A percentile compares a stretch with the other conserved stretches of the same genome.
Evolutionary conservation across 2,888 invertebrate species (phyloP).

Genomic region (Entomobrya proxima): DNA sequence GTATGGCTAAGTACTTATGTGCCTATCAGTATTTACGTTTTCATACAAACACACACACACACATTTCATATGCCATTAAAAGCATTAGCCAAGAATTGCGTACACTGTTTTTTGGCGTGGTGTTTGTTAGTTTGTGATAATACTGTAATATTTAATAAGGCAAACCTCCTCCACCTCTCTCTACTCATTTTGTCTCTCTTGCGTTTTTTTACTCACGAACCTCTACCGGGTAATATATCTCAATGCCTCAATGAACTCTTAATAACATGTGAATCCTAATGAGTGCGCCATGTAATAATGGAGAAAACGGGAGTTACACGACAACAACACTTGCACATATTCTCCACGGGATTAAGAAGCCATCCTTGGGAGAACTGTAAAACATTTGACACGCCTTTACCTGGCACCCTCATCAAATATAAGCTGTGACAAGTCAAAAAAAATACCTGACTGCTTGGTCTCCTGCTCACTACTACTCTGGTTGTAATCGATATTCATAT

Average conservation of each 20-base stretch:
- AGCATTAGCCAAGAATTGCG: slow-evolving; percentile 21
- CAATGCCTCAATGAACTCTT: slow-evolving; percentile 60
- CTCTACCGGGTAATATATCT: slow-evolving; percentile 35
- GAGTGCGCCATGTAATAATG: slow-evolving; percentile 68
- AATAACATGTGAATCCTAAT: slow-evolving; percentile 73
- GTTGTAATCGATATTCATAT: slow-evolving; percentile 32
- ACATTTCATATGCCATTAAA: not conserved
- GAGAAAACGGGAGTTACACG: slow-evolving; percentile 27
- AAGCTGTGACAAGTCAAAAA: slow-evolving; percentile 46
- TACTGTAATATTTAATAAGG: slow-evolving; percentile 49
- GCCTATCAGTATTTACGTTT: not conserved
- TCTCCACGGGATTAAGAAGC: slow-evolving; percentile 73
- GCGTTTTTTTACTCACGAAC: not conserved
- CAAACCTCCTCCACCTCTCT: slow-evolving; percentile 32
- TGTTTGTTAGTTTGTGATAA: slow-evolving; percentile 19
- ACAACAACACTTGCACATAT: slow-evolving; percentile 20
- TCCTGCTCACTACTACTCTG: slow-evolving; percentile 15
- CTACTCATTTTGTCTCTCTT: not conserved
- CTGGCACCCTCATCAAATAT: slow-evolving; percentile 72
- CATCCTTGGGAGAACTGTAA: slow-evolving; percentile 71
- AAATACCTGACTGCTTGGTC: slow-evolving; percentile 15
- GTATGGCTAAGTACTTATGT: not conserved
- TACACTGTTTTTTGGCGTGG: slow-evolving; percentile 3
- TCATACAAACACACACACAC: not conserved
- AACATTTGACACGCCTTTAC: slow-evolving; percentile 75